Evolutionary conservation across 2,888 invertebrate genomes (phyloP).

Genomic region (Chloroclystis v-ata): DNA sequence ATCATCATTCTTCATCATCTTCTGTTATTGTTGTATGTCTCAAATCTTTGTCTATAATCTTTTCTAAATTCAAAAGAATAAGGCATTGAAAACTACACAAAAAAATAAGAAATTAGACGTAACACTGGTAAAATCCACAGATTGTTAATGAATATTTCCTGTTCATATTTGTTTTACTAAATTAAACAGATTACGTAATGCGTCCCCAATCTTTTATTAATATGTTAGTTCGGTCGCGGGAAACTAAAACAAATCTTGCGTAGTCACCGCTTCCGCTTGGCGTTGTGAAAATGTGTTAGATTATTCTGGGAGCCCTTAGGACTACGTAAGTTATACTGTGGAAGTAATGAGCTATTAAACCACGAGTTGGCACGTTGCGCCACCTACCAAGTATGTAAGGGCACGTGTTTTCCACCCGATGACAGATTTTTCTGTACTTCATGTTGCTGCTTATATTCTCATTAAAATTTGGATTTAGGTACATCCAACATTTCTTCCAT

Average conservation of each 20-base stretch:
- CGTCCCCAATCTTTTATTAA: conserved; percentile 22
- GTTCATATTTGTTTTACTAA: conserved; percentile 6
- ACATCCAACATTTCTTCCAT: too few relatives aligned
- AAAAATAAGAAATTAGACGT: too few relatives aligned
- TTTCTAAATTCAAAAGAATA: too few relatives aligned
- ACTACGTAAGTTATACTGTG: conserved; percentile 47
- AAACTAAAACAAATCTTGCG: conserved; percentile 40
- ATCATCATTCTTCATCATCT: too few relatives aligned
- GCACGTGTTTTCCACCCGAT: conserved; percentile 43
- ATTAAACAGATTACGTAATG: conserved; percentile 13
- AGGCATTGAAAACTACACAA: too few relatives aligned
- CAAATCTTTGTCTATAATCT: too few relatives aligned
- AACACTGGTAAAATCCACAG: too few relatives aligned
- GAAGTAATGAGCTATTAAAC: conserved; percentile 59
- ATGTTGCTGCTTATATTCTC: background rate
- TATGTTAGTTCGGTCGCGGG: conserved; percentile 35
- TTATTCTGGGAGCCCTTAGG: conserved; percentile 51
- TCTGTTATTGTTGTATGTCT: too few relatives aligned
- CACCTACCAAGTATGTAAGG: conserved; percentile 49
- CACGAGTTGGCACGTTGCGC: conserved; percentile 50
- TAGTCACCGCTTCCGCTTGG: conserved; percentile 47
- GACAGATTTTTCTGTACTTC: conserved; percentile 32
- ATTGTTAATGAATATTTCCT: background rate
- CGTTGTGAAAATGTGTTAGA: conserved; percentile 42
- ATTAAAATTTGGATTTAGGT: background rate